These are phyloP conservation scores for Drosophila burlai DNA, from an alignment of 1,140 invertebrate genomes.

Conservation along the genomic window DNA sequence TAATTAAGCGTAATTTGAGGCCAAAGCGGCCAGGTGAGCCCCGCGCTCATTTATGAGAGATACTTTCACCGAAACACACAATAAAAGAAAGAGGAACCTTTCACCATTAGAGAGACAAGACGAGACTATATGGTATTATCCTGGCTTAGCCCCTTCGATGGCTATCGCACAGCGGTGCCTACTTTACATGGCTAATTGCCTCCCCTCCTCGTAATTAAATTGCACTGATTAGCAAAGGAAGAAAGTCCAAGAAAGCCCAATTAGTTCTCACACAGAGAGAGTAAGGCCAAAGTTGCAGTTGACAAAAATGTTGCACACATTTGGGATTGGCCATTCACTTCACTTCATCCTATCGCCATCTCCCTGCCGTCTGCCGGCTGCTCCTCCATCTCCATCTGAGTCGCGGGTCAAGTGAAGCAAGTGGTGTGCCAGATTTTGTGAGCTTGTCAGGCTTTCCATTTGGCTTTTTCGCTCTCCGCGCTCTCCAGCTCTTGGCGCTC, in stretches of 20 bases:
- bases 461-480: constrained; percentile 28
- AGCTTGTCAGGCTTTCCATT: constrained; percentile 76
- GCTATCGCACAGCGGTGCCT: constrained; percentile 53
- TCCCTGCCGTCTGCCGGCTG: constrained; percentile 7
- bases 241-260: constrained; percentile 71
- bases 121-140: constrained; percentile 48
- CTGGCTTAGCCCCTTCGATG: constrained; percentile 50
- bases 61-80: constrained; percentile 74
- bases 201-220: constrained; percentile 70
- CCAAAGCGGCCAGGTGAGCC: constrained; percentile 41
- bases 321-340: constrained; percentile 69
- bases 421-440: constrained; percentile 78
- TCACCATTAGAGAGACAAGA: constrained; percentile 10
- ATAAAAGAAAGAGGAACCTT: constrained; percentile 51
- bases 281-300: constrained; percentile 47
- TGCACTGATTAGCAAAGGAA: constrained; percentile 73
- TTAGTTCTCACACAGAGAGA: constrained; percentile 51
- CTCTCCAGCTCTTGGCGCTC: constrained; percentile 2
- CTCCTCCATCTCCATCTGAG: constrained; percentile 9
- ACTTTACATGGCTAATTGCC: constrained; percentile 82
- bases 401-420: constrained; percentile 75
- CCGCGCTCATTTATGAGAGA: constrained; percentile 73
- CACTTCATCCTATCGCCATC: constrained; percentile 54
- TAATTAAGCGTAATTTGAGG: constrained; percentile 72
- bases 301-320: constrained; percentile 64